These are phyloP conservation scores for Lucifuga dentata DNA, from an alignment of 2,113 vertebrate genomes.

Conservation along the genomic window DNA sequence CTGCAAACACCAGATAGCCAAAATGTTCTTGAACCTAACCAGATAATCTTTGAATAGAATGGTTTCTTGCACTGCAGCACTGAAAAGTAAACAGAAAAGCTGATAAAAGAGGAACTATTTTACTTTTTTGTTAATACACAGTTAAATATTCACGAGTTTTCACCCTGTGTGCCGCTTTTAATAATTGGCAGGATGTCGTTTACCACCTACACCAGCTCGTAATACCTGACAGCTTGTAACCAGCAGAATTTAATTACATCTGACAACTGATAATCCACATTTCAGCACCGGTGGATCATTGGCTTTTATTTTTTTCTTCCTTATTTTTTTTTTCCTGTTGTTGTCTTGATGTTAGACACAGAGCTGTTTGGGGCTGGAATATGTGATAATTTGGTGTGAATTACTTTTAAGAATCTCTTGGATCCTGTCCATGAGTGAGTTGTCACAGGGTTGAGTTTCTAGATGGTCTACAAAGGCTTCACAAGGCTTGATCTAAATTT, in stretches of 20 bases:
- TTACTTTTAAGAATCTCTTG: conserved; percentile 61
- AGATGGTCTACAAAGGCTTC: conserved; percentile 55
- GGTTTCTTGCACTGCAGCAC: conserved; percentile 15
- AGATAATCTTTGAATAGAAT: conserved; percentile 50
- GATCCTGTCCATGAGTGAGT: conserved; percentile 56
- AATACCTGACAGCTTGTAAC: conserved; percentile 78
- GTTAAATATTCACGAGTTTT: conserved; percentile 56
- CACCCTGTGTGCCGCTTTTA: conserved; percentile 65
- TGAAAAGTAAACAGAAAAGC: conserved; percentile 16
- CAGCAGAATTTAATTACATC: conserved; percentile 75
- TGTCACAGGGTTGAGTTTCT: conserved; percentile 60
- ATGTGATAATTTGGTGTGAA: conserved; percentile 74
- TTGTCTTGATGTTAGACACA: conserved; percentile 36
- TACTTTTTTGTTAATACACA: conserved; percentile 50
- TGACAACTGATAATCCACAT: conserved; percentile 78
- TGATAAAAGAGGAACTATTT: conserved; percentile 55
- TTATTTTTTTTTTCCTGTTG: conserved; percentile 23
- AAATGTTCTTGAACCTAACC: conserved; percentile 25
- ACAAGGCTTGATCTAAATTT: conserved; percentile 67
- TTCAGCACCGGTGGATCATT: conserved; percentile 60
- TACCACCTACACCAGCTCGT: conserved; percentile 71
- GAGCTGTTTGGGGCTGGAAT: conserved; percentile 43
- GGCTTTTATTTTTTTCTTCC: conserved; percentile 3
- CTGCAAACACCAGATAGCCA: conserved; percentile 28
- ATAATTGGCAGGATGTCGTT: conserved; percentile 72